These are phyloP conservation scores for Sitobion miscanthi DNA, from an alignment of 1,140 invertebrate species.

Conservation along the genomic window DNA sequence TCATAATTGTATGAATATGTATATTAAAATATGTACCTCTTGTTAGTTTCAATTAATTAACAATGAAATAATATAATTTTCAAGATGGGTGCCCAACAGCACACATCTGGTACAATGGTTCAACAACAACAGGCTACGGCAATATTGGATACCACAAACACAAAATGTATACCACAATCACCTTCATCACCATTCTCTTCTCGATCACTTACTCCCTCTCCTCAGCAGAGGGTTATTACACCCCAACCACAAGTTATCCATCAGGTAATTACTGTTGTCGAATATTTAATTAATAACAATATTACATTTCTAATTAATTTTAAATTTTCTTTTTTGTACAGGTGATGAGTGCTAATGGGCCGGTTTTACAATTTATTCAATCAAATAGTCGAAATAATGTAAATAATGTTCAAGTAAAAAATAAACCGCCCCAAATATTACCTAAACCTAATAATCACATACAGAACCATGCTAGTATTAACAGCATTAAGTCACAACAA, in stretches of 20 bases:
- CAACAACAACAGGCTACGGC: conserved; percentile 55
- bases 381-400: conserved; percentile 54
- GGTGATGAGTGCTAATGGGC: conserved; percentile 59
- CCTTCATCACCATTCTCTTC: conserved; percentile 61
- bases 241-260: conserved; percentile 59
- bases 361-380: conserved; percentile 57
- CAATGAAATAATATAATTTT: not conserved
- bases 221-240: conserved; percentile 60
- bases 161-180: conserved; percentile 57
- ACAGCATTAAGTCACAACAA: conserved; percentile 52
- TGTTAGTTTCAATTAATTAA: not conserved
- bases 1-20: not conserved
- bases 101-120: conserved; percentile 48
- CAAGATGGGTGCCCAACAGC: conserved; percentile 54
- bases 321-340: conserved; percentile 31
- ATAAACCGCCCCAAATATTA: conserved; percentile 62
- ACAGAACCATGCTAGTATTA: conserved; percentile 51
- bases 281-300: not conserved
- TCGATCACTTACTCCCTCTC: conserved; percentile 60
- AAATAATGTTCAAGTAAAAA: conserved; percentile 59
- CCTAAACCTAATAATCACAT: conserved; percentile 61
- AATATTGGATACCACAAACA: conserved; percentile 52
- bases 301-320: not conserved
- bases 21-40: not conserved
- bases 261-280: conserved; percentile 57